These are phyloP conservation scores for Cynopterus sphinx DNA, from an alignment of 2,797 vertebrate species.

Conservation along the genomic window DNA sequence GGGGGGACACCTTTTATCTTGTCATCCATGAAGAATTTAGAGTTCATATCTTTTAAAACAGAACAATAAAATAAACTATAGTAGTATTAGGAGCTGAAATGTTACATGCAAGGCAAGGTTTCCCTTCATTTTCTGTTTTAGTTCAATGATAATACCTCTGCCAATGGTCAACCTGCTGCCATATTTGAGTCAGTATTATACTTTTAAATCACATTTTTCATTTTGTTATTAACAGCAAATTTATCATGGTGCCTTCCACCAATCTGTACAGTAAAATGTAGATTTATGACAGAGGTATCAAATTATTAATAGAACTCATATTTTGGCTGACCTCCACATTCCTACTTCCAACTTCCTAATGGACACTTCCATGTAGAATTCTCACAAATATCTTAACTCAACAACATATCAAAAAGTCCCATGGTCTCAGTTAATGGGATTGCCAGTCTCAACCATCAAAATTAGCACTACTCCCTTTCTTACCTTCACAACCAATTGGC, in stretches of 20 bases:
- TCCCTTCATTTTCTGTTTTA: not conserved
- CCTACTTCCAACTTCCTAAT: not conserved
- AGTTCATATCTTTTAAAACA: not conserved
- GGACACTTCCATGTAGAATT: not conserved
- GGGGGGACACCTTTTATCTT: not conserved
- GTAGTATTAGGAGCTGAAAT: not conserved
- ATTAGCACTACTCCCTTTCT: not conserved
- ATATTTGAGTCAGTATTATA: not conserved
- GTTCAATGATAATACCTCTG: not conserved
- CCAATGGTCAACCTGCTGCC: not conserved
- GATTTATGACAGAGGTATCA: not conserved
- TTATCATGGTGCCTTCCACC: not conserved
- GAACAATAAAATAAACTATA: not conserved
- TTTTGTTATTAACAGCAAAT: not conserved
- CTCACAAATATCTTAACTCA: not conserved
- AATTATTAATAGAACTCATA: not conserved
- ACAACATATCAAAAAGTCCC: not conserved
- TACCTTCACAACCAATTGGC: not conserved
- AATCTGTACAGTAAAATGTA: not conserved
- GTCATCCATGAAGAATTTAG: conserved; percentile 7
- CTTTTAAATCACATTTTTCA: not conserved
- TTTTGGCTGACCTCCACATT: not conserved
- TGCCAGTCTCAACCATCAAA: not conserved
- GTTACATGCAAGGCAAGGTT: not conserved
- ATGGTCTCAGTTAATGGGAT: not conserved